Conservation (phyloP, 2,888 invertebrate genomes). For the Idaea dimidiata region DNA sequence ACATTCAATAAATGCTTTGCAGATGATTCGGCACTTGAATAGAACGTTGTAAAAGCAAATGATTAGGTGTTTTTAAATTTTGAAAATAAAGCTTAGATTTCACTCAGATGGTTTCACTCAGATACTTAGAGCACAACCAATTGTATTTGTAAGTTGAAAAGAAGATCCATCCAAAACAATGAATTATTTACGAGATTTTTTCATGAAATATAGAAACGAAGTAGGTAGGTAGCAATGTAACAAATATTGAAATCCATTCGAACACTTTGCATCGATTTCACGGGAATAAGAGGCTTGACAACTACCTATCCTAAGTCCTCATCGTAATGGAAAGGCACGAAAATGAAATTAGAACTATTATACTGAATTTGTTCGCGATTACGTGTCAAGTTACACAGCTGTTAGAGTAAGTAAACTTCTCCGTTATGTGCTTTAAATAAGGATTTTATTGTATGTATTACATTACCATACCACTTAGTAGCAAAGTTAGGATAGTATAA, state of each 20-base stretch:
- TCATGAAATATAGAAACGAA: neutral
- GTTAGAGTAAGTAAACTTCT: neutral
- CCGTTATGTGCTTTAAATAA: neutral
- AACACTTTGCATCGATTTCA: neutral
- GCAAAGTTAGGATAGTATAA: neutral
- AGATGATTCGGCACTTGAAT: conserved; percentile 33
- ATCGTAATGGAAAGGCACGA: conserved; percentile 1
- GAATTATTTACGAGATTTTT: neutral
- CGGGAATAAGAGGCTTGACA: neutral
- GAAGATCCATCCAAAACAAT: neutral
- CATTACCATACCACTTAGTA: neutral
- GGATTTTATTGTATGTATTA: neutral
- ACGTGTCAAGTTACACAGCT: neutral
- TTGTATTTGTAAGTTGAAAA: neutral
- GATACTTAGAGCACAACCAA: neutral
- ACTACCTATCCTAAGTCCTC: neutral
- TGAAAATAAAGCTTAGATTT: neutral
- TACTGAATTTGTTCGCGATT: neutral
- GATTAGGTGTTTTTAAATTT: neutral
- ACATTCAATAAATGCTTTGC: conserved; percentile 31
- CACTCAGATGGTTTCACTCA: neutral
- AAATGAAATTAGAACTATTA: conserved; percentile 1
- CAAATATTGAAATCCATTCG: neutral
- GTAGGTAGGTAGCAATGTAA: neutral
- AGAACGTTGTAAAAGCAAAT: conserved; percentile 4